Evolutionary conservation across 2,888 invertebrate species (phyloP).

Genomic region (Liposcelis brunnea): DNA sequence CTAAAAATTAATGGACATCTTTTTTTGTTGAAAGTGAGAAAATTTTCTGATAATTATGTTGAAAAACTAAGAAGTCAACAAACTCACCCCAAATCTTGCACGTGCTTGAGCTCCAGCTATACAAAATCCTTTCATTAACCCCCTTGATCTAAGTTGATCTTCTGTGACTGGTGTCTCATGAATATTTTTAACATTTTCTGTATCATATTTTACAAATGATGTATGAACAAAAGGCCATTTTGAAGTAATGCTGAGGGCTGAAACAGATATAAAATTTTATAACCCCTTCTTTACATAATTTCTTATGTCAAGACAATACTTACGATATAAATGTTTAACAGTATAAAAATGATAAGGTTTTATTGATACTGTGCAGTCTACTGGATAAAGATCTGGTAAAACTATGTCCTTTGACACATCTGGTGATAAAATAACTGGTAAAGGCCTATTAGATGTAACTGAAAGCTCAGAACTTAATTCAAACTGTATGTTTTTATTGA

Average conservation of each 20-base stretch:
- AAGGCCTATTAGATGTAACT: conserved; percentile 41
- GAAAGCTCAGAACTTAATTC: conserved; percentile 45
- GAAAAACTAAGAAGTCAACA: conserved; percentile 2
- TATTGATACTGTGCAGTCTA: conserved; percentile 53
- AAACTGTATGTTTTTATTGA: conserved; percentile 43
- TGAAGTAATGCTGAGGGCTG: conserved; percentile 32
- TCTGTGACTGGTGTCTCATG: conserved; percentile 48
- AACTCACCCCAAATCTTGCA: conserved; percentile 49
- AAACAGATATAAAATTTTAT: conserved; percentile 17
- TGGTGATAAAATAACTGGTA: conserved; percentile 33
- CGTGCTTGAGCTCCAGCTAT: conserved; percentile 62
- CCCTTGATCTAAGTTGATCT: conserved; percentile 48
- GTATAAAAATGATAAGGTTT: conserved; percentile 44
- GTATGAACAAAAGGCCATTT: conserved; percentile 53
- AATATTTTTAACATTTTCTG: conserved; percentile 44
- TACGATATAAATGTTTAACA: conserved; percentile 48
- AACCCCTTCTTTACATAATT: background rate
- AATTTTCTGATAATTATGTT: conserved; percentile 10
- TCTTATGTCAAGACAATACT: conserved; percentile 30
- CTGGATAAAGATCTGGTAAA: conserved; percentile 57
- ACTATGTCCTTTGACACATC: conserved; percentile 29
- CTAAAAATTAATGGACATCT: too few relatives aligned
- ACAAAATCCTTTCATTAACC: conserved; percentile 55
- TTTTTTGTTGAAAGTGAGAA: too few relatives aligned
- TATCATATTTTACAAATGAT: conserved; percentile 51